Percentiles rank a stretch among this genome's conserved stretches.
Evolutionary conservation across 2,797 vertebrate genomes (phyloP).

Genomic region (Hirundo rustica): DNA sequence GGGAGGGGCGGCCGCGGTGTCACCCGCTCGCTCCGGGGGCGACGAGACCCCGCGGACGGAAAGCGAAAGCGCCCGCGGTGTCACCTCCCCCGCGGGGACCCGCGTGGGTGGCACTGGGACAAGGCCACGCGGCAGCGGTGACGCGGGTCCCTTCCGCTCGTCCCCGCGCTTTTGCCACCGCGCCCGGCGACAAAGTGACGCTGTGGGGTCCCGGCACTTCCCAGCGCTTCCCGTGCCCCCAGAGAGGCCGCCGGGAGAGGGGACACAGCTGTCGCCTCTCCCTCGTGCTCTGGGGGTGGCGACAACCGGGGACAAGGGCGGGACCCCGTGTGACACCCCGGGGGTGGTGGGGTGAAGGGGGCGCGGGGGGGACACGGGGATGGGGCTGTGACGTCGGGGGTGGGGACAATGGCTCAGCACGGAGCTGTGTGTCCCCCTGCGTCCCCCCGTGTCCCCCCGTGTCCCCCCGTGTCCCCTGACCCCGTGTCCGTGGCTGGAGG

Average conservation of each 20-base stretch:
- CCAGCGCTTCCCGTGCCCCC: too few species aligned
- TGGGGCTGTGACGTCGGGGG: neutral
- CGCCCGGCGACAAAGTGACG: neutral
- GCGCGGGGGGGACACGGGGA: neutral
- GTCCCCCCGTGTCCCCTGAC: neutral
- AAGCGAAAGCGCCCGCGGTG: neutral
- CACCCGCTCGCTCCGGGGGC: neutral
- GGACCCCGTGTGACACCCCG: neutral
- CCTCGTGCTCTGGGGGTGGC: accelerated
- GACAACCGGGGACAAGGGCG: accelerated
- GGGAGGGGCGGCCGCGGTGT: neutral
- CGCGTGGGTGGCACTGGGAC: neutral
- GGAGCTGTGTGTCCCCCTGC: accelerated
- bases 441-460: accelerated
- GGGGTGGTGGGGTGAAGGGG: neutral
- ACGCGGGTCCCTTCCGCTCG: neutral
- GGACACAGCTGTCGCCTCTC: accelerated
- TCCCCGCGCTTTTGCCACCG: neutral
- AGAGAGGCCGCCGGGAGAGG: neutral
- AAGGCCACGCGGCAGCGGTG: neutral
- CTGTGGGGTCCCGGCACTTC: neutral
- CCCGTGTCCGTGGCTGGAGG: accelerated
- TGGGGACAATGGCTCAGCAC: neutral
- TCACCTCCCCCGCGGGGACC: neutral
- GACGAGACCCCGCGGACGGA: too few species aligned